Percentiles rank a stretch among this genome's conserved stretches.
Conservation (phyloP, 1,140 invertebrate species). For the Periplaneta americana region DNA sequence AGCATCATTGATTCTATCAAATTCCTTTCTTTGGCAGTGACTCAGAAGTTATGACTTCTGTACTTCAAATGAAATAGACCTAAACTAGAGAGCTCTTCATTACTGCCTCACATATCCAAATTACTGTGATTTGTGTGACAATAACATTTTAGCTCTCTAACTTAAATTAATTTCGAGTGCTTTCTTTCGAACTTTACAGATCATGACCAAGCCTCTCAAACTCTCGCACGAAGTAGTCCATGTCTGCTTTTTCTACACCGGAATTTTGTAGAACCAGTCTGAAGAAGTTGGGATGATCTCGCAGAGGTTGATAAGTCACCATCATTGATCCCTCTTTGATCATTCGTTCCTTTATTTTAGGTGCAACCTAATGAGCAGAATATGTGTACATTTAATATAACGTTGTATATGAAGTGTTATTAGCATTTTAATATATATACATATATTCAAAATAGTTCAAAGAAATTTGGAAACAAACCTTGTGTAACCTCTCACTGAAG, state of each 20-base stretch:
- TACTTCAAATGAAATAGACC: neutral
- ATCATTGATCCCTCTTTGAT: constrained; percentile 91
- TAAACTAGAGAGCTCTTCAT: no score
- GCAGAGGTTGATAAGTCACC: constrained; percentile 88
- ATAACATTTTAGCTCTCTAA: no score
- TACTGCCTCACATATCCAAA: no score
- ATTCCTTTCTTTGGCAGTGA: neutral
- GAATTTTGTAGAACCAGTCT: constrained; percentile 90
- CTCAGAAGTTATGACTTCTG: no score
- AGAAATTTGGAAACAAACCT: constrained; percentile 33
- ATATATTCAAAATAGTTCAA: neutral
- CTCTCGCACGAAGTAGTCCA: constrained; percentile 80
- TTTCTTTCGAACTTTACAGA: constrained; percentile 38
- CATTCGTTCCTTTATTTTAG: constrained; percentile 90
- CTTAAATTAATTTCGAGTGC: neutral
- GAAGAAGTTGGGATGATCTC: constrained; percentile 84
- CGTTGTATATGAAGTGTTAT: neutral
- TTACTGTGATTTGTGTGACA: neutral
- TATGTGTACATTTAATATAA: neutral
- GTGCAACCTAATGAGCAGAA: constrained; percentile 58
- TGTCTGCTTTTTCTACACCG: constrained; percentile 67
- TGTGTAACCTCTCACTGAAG: constrained; percentile 62
- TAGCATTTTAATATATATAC: neutral
- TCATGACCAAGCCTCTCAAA: constrained; percentile 75
- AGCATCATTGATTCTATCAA: neutral